A percentile compares a stretch with the other conserved stretches of the same genome.
Evolutionary conservation across 2,797 vertebrate genomes (phyloP).

Genomic region (Accipiter minullus): DNA sequence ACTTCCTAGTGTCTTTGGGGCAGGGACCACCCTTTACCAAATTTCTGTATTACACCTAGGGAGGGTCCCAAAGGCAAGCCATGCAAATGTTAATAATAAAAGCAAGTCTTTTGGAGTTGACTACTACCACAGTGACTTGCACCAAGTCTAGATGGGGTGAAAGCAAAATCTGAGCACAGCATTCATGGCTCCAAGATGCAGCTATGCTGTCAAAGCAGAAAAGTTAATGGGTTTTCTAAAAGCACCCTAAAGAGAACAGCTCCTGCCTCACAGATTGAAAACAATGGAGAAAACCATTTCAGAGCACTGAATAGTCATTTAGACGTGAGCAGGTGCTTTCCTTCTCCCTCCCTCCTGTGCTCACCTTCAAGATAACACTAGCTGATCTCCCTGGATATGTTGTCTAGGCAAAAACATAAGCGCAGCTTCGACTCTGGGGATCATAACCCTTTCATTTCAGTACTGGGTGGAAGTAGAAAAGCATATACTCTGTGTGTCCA

Average conservation of each 20-base stretch:
- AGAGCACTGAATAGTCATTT: not conserved
- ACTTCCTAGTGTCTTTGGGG: not conserved
- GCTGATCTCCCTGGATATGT: not conserved
- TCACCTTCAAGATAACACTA: not conserved
- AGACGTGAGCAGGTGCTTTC: not conserved
- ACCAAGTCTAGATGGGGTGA: not conserved
- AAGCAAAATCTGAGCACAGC: not conserved
- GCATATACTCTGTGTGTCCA: not conserved
- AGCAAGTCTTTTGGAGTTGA: not conserved
- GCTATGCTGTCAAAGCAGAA: not conserved
- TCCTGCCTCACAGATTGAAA: not conserved
- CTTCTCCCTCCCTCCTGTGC: not conserved
- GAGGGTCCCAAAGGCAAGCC: not conserved
- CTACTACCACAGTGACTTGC: not conserved
- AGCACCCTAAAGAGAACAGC: not conserved
- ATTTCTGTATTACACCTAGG: not conserved
- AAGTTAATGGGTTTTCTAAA: not conserved
- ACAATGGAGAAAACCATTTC: not conserved
- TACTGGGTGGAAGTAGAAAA: constrained; percentile 3
- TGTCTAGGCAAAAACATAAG: not conserved
- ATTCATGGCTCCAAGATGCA: not conserved
- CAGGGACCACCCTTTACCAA: not conserved
- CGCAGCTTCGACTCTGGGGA: not conserved
- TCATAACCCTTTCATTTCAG: not conserved
- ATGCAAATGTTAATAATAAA: not conserved